Evolutionary conservation across 2,888 invertebrate species (phyloP).

Genomic region (Pristionchus entomophagus): DNA sequence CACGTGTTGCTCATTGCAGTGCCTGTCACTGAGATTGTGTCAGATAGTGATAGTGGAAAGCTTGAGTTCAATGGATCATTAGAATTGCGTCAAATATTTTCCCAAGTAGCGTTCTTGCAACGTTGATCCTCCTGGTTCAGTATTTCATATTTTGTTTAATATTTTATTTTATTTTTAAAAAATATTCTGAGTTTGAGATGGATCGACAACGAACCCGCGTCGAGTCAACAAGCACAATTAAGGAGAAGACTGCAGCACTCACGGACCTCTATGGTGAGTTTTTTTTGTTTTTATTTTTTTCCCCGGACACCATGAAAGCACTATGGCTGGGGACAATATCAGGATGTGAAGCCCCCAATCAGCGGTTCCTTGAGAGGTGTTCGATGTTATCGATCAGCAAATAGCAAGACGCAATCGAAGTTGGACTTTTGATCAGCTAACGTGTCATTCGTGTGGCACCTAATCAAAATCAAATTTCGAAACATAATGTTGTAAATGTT

Average conservation of each 20-base stretch:
- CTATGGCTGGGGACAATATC: too few relatives aligned
- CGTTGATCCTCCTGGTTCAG: neutral
- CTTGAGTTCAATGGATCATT: neutral
- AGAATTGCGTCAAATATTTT: neutral
- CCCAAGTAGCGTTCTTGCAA: neutral
- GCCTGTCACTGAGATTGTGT: neutral
- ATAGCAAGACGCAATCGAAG: too few relatives aligned
- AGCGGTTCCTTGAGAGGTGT: too few relatives aligned
- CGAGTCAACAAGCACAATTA: constrained; percentile 22
- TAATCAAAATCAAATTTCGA: too few relatives aligned
- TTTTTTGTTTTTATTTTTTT: too few relatives aligned
- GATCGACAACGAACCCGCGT: constrained; percentile 28
- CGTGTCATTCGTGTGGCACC: too few relatives aligned
- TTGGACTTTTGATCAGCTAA: too few relatives aligned
- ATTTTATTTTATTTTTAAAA: neutral
- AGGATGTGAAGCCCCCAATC: too few relatives aligned
- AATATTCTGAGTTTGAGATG: neutral
- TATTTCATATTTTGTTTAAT: neutral
- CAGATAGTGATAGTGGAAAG: neutral
- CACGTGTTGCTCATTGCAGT: neutral
- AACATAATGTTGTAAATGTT: neutral
- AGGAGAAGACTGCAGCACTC: constrained; percentile 51
- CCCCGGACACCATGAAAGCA: too few relatives aligned
- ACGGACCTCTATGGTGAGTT: constrained; percentile 53
- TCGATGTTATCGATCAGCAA: too few relatives aligned